A percentile compares a stretch with the other conserved stretches of the same genome.
phyloP scores from a whole-genome alignment of 2,113 vertebrate species.

The Oriolus oriolus region DNA sequence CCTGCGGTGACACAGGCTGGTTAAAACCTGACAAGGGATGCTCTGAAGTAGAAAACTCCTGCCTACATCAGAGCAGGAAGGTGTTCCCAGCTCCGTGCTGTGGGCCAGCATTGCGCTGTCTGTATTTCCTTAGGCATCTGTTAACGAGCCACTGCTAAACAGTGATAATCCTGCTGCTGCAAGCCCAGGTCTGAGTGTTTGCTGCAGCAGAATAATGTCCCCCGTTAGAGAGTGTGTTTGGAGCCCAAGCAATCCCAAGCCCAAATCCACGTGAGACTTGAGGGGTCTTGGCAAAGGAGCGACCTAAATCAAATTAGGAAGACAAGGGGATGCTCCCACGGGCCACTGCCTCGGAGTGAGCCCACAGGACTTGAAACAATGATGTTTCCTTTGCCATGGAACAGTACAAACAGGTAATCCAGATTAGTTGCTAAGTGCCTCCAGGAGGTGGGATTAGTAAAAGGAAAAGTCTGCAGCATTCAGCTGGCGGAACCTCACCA shows the following conservation, averaged over 20 bases:
- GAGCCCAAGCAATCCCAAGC: not conserved
- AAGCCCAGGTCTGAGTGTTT: not conserved
- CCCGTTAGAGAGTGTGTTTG: not conserved
- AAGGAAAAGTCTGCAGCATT: not conserved
- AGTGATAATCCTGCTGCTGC: not conserved
- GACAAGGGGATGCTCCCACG: not conserved
- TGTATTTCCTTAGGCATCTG: not conserved
- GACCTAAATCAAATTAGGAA: constrained; percentile 5
- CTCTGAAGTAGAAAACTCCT: not conserved
- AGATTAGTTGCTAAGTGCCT: constrained; percentile 21
- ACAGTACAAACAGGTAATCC: not conserved
- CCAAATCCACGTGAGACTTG: not conserved
- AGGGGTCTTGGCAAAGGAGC: constrained; percentile 2
- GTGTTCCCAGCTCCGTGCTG: not conserved
- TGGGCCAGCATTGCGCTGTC: not conserved
- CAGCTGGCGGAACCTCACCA: not conserved
- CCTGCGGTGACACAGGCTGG: not conserved
- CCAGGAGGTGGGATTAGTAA: not conserved
- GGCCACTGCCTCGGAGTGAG: not conserved
- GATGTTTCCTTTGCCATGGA: not conserved
- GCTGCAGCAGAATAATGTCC: not conserved
- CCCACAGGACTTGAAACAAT: constrained; percentile 1
- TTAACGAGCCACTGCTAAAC: not conserved
- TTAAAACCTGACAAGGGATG: not conserved
- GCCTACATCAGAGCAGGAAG: not conserved